Evolutionary conservation across 2,797 vertebrate genomes (phyloP), one percentile per base, ranked within the genome.

Genomic region (Huso huso): DNA sequence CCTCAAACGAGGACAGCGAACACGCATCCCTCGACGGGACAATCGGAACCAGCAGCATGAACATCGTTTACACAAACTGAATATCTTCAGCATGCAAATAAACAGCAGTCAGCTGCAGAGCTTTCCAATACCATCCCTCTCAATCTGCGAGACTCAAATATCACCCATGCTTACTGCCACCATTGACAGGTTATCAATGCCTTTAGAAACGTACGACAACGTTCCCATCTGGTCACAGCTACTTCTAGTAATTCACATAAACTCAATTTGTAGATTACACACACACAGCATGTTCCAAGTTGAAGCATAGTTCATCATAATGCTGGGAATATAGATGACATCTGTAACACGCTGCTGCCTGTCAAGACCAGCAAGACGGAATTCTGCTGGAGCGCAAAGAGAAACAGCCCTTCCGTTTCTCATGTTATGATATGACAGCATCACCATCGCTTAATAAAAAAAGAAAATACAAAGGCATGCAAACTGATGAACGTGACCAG

Each of bases 191-290:
- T 8, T 59, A 18, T 13, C 37, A 62, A 60, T 49, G 51, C 53
- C 69, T 70, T 13, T 15, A 49, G 62, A 65, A 53, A 63, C 8
- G 1, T 18, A 10, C 61, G 6, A 49, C 69, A 63, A 66, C 59
- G 63, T 70, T 70, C 65, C 65, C 69, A 70, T 70, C 73, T 77
- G 74, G 72, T 74, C 74, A 78, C 72, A 76, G 74, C 72, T 72
- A 75, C 75, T 82, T 71, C 73, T 72, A 72, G 76, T 75, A 72
- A 76, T 75, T 76, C 61, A 61, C 73, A 76, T 73, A 15, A 65
- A 77, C 75, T 83, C 71, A 70, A 70, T 74, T 70, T 55, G 65
- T 73, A 73, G 72, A 70, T 70, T 67, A 66, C 65, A 51, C 61
- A 58, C 69, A 60, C 61, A 12, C 55, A 50, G 52, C 6, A 18